phyloP scores from a whole-genome alignment of 2,797 vertebrate species.

The Peromyscus aztecus region DNA sequence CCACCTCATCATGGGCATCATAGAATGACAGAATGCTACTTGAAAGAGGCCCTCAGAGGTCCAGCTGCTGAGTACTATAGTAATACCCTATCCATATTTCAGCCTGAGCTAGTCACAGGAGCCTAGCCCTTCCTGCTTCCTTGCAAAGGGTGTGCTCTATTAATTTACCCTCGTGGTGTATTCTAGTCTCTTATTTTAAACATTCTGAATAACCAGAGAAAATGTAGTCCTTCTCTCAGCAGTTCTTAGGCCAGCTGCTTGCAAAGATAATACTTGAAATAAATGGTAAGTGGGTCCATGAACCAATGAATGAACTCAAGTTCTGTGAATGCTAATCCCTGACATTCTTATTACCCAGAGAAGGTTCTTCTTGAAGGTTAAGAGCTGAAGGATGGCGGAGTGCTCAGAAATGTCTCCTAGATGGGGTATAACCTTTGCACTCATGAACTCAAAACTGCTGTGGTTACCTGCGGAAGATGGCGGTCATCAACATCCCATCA shows the following conservation, averaged over 20 bases:
- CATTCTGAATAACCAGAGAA: not conserved
- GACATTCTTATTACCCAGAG: not conserved
- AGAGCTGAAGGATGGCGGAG: not conserved
- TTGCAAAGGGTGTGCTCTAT: not conserved
- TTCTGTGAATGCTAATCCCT: not conserved
- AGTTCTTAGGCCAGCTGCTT: not conserved
- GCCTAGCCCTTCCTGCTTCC: not conserved
- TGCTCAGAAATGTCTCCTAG: not conserved
- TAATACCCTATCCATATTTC: not conserved
- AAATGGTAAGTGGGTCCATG: not conserved
- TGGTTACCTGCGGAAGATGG: not conserved
- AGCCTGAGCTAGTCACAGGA: not conserved
- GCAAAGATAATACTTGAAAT: slow-evolving; percentile 26
- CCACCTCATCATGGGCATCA: not conserved
- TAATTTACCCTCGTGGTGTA: not conserved
- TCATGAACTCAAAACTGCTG: not conserved
- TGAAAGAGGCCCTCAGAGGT: not conserved
- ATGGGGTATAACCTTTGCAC: not conserved
- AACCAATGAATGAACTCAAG: not conserved
- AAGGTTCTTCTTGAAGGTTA: not conserved
- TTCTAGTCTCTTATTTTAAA: not conserved
- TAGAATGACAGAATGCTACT: not conserved
- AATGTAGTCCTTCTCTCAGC: not conserved
- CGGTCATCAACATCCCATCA: not conserved
- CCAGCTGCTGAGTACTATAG: not conserved